Base-by-base conservation (phyloP, 2,113 vertebrate species). In the Dasyprocta punctata region DNA sequence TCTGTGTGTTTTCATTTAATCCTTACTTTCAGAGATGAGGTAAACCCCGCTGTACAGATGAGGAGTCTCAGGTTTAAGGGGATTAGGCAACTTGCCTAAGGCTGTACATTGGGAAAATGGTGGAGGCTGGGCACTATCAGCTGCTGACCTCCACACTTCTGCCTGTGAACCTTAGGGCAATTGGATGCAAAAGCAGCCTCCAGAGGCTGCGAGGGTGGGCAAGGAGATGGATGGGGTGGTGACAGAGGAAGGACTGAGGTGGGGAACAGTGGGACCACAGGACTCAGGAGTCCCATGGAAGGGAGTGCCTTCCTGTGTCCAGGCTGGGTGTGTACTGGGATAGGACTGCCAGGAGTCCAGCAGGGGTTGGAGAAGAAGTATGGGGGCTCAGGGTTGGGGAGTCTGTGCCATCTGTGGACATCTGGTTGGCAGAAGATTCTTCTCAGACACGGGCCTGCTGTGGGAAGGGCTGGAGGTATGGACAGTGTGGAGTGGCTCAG, bases 21-120 rank as follows among this genome's bases (percentile, higher is more conserved):
- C 61, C 28, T 85, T 56, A 47, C 77, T 96, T 92, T 86, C 33
- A 89, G 73, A 93, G 77, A 82, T 90, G 83, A 61, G 58, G 65
- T 93, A 89, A 94, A 38, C 52, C 49, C 73, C 63, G 49, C 13
- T 91, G 54, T n/a, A 36, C 78, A n/a, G 49, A 61, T 54, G 71
- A 52, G 14, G 86, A 33, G 38, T 61, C 80, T 65, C 2, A 38
- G 61, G 14, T 94, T 89, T 81, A 91, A 92, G 92, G 78, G 67
- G 78, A 81, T 93, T 61, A 69, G 86, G 63, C 89, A 83, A 30
- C 33, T 88, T 5, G 2, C 56, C 83, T 38, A 86, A 88, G 89
- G 63, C 56, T 33, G 13, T 30, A 20, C 47, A 47, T 30, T 38
- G 36, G 24, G 89, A 67, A 73, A 61, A 56, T 7, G 77, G 63